Conservation (phyloP, 2,888 invertebrate genomes). For the Ethmia dodecea region DNA sequence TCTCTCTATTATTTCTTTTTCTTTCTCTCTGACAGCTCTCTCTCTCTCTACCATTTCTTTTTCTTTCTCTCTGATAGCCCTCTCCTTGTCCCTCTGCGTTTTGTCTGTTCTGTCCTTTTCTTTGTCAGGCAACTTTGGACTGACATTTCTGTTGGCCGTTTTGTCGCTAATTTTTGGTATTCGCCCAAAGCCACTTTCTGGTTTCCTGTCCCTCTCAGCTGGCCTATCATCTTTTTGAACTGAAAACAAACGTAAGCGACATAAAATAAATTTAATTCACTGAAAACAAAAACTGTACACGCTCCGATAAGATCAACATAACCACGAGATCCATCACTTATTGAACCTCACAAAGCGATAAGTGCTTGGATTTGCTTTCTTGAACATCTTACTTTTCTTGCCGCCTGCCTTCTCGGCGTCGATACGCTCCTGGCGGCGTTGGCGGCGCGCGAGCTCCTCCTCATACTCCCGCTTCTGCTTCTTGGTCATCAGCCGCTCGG, state of each 20-base stretch:
- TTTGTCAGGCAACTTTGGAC: constrained; percentile 36
- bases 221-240: constrained; percentile 45
- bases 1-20: constrained; percentile 36
- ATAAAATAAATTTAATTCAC: no score
- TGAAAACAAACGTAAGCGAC: no score
- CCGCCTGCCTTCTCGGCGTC: constrained; percentile 47
- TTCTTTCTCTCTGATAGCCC: constrained; percentile 32
- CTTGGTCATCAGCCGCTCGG: constrained; percentile 87
- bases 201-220: constrained; percentile 47
- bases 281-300: no score
- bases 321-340: no score
- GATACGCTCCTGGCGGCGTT: constrained; percentile 55
- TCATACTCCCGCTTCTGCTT: constrained; percentile 87
- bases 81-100: constrained; percentile 23
- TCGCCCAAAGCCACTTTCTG: constrained; percentile 51
- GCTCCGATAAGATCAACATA: no score
- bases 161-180: constrained; percentile 75
- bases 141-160: constrained; percentile 33
- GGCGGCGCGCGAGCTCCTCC: constrained; percentile 82
- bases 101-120: constrained; percentile 37
- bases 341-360: no score
- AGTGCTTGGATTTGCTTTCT: no score
- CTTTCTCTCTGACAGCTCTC: constrained; percentile 21
- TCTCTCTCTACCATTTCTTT: constrained; percentile 23
- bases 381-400: constrained; percentile 33